phyloP scores from a whole-genome alignment of 2,797 vertebrate species.

The Hippoglossus hippoglossus region DNA sequence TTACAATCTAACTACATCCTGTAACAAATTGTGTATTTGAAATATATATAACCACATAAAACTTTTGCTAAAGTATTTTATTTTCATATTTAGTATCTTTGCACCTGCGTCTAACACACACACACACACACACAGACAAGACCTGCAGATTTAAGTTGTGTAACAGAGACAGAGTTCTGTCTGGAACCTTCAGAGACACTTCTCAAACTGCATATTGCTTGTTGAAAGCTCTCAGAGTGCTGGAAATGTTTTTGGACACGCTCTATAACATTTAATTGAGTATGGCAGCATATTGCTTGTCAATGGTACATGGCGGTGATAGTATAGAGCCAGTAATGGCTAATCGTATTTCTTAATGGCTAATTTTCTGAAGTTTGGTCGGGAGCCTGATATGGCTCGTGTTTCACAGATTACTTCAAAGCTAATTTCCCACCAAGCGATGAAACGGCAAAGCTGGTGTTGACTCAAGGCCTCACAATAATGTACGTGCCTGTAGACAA shows the following conservation, averaged over 20 bases:
- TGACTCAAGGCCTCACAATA: conserved; percentile 9
- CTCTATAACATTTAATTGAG: conserved; percentile 13
- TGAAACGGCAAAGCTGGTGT: conserved; percentile 12
- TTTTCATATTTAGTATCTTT: neutral
- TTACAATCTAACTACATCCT: too few relatives aligned
- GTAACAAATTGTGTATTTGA: too few relatives aligned
- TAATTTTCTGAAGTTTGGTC: conserved; percentile 38
- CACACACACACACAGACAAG: neutral
- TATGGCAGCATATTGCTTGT: neutral
- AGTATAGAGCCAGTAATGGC: neutral
- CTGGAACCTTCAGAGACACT: conserved; percentile 30
- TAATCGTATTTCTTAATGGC: conserved; percentile 51
- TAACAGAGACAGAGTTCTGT: conserved; percentile 7
- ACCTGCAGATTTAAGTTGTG: conserved; percentile 10
- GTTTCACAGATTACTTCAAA: conserved; percentile 54
- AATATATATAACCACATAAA: too few relatives aligned
- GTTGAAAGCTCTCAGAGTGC: conserved; percentile 13
- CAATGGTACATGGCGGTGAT: neutral
- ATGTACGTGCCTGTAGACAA: conserved; percentile 27
- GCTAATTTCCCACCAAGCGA: conserved; percentile 43
- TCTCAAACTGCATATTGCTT: conserved; percentile 12
- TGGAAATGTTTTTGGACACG: conserved; percentile 7
- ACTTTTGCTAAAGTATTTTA: neutral
- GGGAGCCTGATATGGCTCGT: conserved; percentile 29
- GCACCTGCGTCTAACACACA: conserved; percentile 3